Conservation (phyloP, 2,113 vertebrate genomes). For the Platanista minor region DNA sequence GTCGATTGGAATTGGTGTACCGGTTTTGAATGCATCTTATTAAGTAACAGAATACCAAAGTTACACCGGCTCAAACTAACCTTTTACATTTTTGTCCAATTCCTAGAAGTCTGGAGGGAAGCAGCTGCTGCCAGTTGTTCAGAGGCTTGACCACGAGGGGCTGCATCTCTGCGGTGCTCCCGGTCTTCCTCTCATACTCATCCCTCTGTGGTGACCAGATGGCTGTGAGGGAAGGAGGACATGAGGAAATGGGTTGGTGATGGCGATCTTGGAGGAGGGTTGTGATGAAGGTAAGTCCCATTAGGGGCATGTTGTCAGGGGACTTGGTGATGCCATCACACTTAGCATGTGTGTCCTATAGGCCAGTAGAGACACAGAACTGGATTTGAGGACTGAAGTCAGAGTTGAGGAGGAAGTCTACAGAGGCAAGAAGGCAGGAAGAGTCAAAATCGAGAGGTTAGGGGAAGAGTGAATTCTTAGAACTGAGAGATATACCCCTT, state of each 20-base stretch:
- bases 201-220: background rate
- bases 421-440: background rate
- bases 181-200: background rate
- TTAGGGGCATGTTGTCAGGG: background rate
- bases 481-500: background rate
- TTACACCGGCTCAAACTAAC: background rate
- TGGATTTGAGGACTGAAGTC: background rate
- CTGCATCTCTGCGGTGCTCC: background rate
- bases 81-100: background rate
- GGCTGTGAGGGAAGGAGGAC: background rate
- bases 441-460: background rate
- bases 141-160: background rate
- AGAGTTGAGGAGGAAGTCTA: background rate
- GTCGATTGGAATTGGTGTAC: background rate
- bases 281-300: background rate
- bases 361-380: background rate
- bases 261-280: background rate
- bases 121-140: too few relatives aligned
- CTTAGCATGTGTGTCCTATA: background rate
- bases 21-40: background rate
- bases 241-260: background rate
- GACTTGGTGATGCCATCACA: background rate
- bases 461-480: background rate
- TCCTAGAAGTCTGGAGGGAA: background rate
- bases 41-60: background rate